Conservation (phyloP, 1,140 invertebrate species). For the Polypedilum vanderplanki region DNA sequence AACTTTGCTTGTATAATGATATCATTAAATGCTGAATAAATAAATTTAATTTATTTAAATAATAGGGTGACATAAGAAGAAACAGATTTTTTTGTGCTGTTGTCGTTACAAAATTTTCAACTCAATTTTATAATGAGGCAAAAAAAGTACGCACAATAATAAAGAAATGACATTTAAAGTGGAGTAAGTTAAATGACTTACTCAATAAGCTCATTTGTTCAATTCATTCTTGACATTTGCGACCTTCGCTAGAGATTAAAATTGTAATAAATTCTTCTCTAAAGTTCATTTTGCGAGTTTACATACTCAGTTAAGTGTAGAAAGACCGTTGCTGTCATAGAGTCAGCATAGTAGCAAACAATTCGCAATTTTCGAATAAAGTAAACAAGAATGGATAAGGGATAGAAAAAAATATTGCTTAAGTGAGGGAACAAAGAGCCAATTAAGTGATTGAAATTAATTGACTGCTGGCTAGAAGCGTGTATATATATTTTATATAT, state of each 20-base stretch:
- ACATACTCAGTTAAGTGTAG: too few relatives aligned
- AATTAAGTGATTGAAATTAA: constrained; percentile 20
- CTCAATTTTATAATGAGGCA: neutral
- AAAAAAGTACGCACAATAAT: neutral
- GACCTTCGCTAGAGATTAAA: too few relatives aligned
- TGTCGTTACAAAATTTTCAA: neutral
- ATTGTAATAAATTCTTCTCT: too few relatives aligned
- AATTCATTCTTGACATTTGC: too few relatives aligned
- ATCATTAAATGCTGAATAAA: constrained; percentile 19
- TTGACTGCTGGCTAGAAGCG: neutral
- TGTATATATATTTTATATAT: neutral
- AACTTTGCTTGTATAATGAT: neutral
- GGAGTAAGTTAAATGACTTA: constrained; percentile 3
- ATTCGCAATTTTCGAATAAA: too few relatives aligned
- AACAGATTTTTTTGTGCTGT: neutral
- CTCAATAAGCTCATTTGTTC: too few relatives aligned
- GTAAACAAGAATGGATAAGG: too few relatives aligned
- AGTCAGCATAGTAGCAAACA: too few relatives aligned
- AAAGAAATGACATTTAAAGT: constrained; percentile 8
- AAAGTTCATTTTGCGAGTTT: too few relatives aligned
- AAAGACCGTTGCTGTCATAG: too few relatives aligned
- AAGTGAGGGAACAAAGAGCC: neutral
- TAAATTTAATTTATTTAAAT: constrained; percentile 20
- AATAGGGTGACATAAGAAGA: neutral
- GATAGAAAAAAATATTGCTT: neutral